Percentiles rank a stretch among this genome's conserved stretches.
Evolutionary conservation across 2,113 vertebrate genomes (phyloP).

Genomic region (Riparia riparia): DNA sequence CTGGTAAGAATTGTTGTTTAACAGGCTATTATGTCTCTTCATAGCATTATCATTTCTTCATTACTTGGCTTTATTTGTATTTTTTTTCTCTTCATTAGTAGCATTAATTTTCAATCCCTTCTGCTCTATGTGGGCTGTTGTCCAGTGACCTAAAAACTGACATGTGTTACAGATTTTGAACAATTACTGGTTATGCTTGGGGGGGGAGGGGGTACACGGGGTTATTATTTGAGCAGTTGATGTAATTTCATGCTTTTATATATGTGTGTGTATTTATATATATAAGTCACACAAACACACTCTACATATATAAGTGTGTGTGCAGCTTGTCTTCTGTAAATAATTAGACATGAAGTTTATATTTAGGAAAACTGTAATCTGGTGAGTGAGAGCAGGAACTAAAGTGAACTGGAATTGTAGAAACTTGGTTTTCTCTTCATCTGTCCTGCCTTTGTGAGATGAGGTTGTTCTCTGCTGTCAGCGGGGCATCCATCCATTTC

Average conservation of each 20-base stretch:
- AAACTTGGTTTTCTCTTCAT: not conserved
- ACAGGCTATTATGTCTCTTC: not conserved
- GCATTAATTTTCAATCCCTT: constrained; percentile 63
- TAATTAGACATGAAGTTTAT: not conserved
- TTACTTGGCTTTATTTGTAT: constrained; percentile 1
- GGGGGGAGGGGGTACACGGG: not conserved
- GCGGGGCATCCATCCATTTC: not conserved
- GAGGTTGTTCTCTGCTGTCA: not conserved
- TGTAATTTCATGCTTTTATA: not conserved
- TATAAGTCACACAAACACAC: not conserved
- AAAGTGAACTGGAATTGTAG: not conserved
- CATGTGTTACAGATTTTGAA: not conserved
- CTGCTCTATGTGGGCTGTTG: constrained; percentile 36
- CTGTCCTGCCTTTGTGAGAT: not conserved
- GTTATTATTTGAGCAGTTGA: not conserved
- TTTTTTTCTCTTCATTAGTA: not conserved
- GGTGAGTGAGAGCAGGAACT: not conserved
- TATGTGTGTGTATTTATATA: not conserved
- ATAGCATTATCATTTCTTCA: not conserved
- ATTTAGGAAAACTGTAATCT: not conserved
- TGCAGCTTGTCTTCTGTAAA: not conserved
- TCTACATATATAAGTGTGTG: not conserved
- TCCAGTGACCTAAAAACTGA: constrained; percentile 61
- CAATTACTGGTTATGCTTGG: not conserved
- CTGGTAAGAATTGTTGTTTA: not conserved